Percentiles rank a stretch among this genome's conserved stretches.
These are phyloP conservation scores for Enteromius paludinosus DNA, from an alignment of 2,797 vertebrate genomes.

Conservation along the genomic window DNA sequence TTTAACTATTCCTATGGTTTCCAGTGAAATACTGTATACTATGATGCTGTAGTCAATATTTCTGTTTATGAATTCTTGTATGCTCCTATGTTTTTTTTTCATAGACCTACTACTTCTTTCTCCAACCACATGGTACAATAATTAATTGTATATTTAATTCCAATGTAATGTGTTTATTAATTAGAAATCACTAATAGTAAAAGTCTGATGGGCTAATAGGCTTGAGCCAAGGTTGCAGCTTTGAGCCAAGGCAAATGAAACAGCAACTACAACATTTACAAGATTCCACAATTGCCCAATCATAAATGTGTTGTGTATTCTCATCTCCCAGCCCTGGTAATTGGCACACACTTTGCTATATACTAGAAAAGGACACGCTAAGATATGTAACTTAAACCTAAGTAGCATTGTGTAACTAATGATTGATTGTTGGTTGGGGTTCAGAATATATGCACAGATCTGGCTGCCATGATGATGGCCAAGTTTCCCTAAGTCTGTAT, in stretches of 20 bases:
- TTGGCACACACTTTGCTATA: background rate
- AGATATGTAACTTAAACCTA: background rate
- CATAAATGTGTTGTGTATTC: background rate
- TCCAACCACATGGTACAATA: background rate
- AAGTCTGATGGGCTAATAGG: background rate
- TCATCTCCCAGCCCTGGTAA: background rate
- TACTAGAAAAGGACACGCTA: background rate
- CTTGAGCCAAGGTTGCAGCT: background rate
- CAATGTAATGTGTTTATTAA: background rate
- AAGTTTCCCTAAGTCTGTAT: constrained; percentile 40
- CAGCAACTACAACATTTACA: constrained; percentile 1
- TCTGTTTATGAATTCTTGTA: background rate
- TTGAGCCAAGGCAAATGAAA: background rate
- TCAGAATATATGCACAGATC: constrained; percentile 1
- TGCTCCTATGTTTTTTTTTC: background rate
- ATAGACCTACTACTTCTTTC: background rate
- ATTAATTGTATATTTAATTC: background rate
- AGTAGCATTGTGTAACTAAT: background rate
- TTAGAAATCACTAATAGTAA: background rate
- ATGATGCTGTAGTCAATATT: background rate
- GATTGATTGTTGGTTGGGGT: background rate
- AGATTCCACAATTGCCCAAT: constrained; percentile 8
- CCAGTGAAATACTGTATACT: background rate
- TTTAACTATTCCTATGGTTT: background rate
- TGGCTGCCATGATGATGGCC: constrained; percentile 28